These are phyloP conservation scores for Bemisia tabaci DNA, from an alignment of 1,140 invertebrate species.

Conservation along the genomic window DNA sequence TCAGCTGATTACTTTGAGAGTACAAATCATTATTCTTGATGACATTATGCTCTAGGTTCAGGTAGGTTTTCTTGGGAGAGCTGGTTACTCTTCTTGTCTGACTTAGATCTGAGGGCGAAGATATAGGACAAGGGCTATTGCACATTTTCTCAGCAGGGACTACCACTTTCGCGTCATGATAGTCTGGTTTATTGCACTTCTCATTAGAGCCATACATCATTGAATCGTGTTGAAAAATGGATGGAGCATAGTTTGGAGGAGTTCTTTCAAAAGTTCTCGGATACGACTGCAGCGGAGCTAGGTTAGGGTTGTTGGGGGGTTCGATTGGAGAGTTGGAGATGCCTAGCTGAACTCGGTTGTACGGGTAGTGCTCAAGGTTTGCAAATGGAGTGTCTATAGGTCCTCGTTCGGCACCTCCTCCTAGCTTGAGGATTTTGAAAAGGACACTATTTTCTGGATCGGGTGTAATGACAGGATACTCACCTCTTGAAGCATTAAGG, in stretches of 20 bases:
- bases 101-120: not conserved
- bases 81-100: not conserved
- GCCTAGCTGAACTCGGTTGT: not conserved
- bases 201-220: too few species aligned
- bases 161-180: not conserved
- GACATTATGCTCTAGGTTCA: not conserved
- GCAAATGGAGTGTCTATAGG: not conserved
- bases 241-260: too few species aligned
- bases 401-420: not conserved
- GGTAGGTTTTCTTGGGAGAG: not conserved
- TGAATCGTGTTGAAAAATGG: too few species aligned
- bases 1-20: not conserved
- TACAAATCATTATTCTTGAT: not conserved
- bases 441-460: not conserved
- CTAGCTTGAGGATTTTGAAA: not conserved
- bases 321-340: not conserved
- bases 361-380: not conserved
- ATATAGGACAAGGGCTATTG: not conserved
- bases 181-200: not conserved
- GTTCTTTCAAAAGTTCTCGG: too few species aligned
- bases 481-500: not conserved
- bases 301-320: not conserved
- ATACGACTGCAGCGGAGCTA: not conserved
- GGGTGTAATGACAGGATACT: not conserved
- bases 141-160: not conserved